These are phyloP conservation scores for Calameuta pallipes DNA, from an alignment of 2,888 invertebrate genomes.

Conservation along the genomic window DNA sequence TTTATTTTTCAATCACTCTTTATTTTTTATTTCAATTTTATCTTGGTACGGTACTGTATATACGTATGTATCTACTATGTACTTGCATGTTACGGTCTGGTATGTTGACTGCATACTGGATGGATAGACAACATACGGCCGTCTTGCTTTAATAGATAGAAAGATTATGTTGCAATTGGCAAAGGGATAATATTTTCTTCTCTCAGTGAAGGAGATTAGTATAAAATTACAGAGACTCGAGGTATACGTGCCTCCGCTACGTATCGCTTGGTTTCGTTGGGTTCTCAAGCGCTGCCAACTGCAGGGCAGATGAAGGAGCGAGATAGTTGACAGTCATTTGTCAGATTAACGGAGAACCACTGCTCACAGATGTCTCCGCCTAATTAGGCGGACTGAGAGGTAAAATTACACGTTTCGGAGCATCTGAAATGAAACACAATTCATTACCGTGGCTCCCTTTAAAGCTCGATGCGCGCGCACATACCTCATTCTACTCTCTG, in stretches of 20 bases:
- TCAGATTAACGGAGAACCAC: slow-evolving; percentile 35
- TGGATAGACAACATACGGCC: not conserved
- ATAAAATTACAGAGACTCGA: slow-evolving; percentile 57
- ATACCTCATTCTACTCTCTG: not conserved
- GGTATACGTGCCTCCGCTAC: slow-evolving; percentile 48
- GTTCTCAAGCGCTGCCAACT: not conserved
- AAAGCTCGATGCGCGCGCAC: slow-evolving; percentile 39
- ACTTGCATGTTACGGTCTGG: not conserved
- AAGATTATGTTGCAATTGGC: slow-evolving; percentile 60
- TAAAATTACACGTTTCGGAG: slow-evolving; percentile 61
- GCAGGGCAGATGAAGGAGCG: not conserved
- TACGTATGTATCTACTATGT: not conserved
- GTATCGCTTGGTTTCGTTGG: slow-evolving; percentile 14
- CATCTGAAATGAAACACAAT: slow-evolving; percentile 61
- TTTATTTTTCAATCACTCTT: not conserved
- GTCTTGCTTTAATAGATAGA: slow-evolving; percentile 52
- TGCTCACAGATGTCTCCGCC: slow-evolving; percentile 60
- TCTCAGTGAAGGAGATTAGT: slow-evolving; percentile 51
- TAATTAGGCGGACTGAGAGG: slow-evolving; percentile 54
- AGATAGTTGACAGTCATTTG: slow-evolving; percentile 9
- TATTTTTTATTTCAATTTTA: not conserved
- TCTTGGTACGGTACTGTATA: no score
- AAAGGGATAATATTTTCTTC: slow-evolving; percentile 52
- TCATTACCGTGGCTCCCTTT: slow-evolving; percentile 54
- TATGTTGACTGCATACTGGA: not conserved